Percentiles rank a stretch among this genome's conserved stretches.
These are phyloP conservation scores for Cydia fagiglandana DNA, from an alignment of 1,140 invertebrate genomes.

Conservation along the genomic window DNA sequence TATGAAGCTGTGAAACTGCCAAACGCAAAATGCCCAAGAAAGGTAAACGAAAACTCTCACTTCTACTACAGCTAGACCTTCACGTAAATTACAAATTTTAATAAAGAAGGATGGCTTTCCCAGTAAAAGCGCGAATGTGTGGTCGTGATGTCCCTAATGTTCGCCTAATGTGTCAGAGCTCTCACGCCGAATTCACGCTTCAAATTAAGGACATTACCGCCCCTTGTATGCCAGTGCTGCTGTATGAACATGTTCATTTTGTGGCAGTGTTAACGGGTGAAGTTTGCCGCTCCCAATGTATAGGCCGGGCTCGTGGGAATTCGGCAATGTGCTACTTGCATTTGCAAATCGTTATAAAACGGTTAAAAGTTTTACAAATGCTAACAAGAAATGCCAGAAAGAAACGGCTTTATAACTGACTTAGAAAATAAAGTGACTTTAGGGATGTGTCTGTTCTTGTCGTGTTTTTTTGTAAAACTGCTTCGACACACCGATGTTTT, in stretches of 20 bases:
- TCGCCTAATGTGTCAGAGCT: constrained; percentile 30
- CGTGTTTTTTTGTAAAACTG: neutral
- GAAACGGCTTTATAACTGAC: neutral
- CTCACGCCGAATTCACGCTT: constrained; percentile 30
- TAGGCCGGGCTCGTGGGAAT: constrained; percentile 15
- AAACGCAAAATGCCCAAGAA: neutral
- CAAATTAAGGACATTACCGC: constrained; percentile 31
- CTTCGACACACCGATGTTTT: too few species aligned
- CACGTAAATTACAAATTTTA: constrained; percentile 32
- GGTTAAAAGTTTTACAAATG: constrained; percentile 9
- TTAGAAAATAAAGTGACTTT: neutral
- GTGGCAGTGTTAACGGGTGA: constrained; percentile 28
- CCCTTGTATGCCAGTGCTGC: constrained; percentile 1
- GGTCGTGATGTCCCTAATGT: constrained; percentile 29
- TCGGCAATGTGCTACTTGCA: constrained; percentile 26
- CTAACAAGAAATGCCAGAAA: neutral
- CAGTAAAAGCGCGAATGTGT: constrained; percentile 28
- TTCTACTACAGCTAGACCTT: neutral
- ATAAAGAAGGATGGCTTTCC: constrained; percentile 30
- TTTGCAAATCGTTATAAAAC: constrained; percentile 30
- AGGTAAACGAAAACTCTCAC: neutral
- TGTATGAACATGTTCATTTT: constrained; percentile 26
- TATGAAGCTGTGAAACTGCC: neutral
- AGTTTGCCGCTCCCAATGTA: constrained; percentile 19
- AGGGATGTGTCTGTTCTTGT: neutral